Conservation (phyloP, 2,113 vertebrate genomes). For the Odocoileus virginianus region DNA sequence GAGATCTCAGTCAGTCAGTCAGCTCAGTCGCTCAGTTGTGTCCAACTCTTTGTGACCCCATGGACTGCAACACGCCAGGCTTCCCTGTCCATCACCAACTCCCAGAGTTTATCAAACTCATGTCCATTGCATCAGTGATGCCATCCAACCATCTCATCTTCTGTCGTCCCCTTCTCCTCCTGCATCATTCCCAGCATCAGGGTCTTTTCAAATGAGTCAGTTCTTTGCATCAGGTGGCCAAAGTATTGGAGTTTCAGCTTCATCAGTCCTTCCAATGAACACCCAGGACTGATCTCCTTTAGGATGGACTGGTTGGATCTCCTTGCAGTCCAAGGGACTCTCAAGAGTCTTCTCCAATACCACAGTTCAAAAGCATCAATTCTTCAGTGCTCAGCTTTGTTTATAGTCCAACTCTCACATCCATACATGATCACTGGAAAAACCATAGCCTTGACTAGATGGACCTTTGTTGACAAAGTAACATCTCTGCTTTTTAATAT, state of each 20-base stretch:
- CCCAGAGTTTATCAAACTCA: accelerated
- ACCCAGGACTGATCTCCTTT: background rate
- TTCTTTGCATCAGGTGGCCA: background rate
- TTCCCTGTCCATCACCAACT: background rate
- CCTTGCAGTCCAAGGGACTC: background rate
- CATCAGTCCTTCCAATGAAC: background rate
- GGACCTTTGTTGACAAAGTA: background rate
- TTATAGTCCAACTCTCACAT: background rate
- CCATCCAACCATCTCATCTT: background rate
- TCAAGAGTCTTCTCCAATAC: background rate
- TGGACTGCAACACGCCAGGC: background rate
- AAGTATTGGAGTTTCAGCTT: background rate
- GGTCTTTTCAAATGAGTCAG: background rate
- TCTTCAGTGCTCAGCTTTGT: background rate
- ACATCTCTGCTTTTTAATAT: background rate
- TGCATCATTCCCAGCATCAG: background rate
- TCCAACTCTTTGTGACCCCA: background rate
- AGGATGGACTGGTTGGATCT: background rate
- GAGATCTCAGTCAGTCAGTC: background rate
- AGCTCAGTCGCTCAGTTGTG: background rate
- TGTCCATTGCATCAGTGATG: background rate
- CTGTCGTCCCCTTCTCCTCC: background rate
- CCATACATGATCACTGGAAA: background rate
- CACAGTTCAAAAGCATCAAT: background rate
- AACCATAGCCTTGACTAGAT: background rate